Conservation (phyloP, 2,113 vertebrate species). For the Motacilla alba region DNA sequence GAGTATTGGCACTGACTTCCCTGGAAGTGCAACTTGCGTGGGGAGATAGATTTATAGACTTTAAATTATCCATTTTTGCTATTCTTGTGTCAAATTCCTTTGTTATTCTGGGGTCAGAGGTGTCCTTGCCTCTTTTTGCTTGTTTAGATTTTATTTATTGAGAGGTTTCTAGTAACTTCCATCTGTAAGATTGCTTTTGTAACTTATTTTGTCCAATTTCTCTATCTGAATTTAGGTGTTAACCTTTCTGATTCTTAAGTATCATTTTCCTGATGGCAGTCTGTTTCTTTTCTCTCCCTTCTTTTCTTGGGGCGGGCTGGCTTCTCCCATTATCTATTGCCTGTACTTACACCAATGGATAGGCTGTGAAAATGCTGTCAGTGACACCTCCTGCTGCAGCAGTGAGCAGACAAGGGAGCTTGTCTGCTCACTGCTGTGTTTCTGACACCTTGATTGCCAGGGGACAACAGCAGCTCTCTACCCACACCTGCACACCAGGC, state of each 20-base stretch:
- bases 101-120: neutral
- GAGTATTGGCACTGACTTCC: neutral
- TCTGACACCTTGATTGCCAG: neutral
- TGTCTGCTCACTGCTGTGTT: neutral
- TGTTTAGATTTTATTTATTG: neutral
- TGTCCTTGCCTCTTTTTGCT: neutral
- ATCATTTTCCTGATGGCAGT: neutral
- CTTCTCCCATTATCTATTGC: neutral
- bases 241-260: neutral
- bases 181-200: neutral
- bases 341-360: neutral
- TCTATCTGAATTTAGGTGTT: neutral
- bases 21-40: neutral
- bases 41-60: neutral
- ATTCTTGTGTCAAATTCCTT: neutral
- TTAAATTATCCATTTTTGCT: neutral
- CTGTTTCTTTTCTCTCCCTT: neutral
- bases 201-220: neutral
- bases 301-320: neutral
- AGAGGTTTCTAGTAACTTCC: neutral
- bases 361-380: neutral
- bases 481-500: fast-evolving
- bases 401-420: neutral
- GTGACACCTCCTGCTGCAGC: neutral
- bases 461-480: neutral